Conservation (phyloP, 2,797 vertebrate genomes). For the Xenops minutus region DNA sequence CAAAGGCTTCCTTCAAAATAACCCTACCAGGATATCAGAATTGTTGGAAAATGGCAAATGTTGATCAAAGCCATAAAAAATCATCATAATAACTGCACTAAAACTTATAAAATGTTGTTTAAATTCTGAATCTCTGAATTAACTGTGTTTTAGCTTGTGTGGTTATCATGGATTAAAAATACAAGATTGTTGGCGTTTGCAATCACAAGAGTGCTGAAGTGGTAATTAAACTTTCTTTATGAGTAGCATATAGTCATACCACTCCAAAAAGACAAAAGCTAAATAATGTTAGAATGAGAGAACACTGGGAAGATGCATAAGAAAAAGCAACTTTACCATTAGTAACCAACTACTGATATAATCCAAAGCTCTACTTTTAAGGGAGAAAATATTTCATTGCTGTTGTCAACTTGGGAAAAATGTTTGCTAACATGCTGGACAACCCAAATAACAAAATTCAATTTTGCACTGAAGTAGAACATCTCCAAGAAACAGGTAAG, state of each 20-base stretch:
- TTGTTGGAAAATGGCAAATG: not conserved
- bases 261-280: not conserved
- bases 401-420: not conserved
- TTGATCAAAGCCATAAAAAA: slow-evolving; percentile 15
- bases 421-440: not conserved
- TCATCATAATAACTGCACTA: not conserved
- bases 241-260: not conserved
- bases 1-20: not conserved
- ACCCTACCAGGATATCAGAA: not conserved
- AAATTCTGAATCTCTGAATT: slow-evolving; percentile 7
- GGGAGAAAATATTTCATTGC: not conserved
- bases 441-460: not conserved
- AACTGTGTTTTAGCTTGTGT: not conserved
- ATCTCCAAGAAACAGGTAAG: not conserved
- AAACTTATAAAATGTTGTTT: slow-evolving; percentile 42
- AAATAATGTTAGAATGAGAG: not conserved
- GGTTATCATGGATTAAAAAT: not conserved
- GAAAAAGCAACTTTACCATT: not conserved
- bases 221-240: slow-evolving; percentile 13
- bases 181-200: not conserved
- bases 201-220: not conserved
- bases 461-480: not conserved
- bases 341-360: not conserved
- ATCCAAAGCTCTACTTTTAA: not conserved
- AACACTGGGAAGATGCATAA: not conserved